Conservation (phyloP, 2,888 invertebrate species). For the Perithous albicinctus region DNA sequence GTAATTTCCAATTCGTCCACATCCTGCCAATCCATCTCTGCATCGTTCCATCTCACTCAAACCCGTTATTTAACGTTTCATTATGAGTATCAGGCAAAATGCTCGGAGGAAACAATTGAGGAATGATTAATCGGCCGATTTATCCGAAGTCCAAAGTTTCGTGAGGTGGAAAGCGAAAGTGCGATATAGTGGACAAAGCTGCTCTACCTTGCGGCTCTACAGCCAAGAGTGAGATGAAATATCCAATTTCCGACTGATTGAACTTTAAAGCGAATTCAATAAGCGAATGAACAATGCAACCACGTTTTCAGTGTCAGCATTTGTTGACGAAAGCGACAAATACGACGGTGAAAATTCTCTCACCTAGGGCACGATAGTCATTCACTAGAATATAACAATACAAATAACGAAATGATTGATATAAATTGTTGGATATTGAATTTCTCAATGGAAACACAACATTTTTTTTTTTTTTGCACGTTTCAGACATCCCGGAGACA, state of each 20-base stretch:
- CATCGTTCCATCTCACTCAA: neutral
- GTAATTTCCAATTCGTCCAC: constrained; percentile 69
- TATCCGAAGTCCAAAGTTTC: constrained; percentile 52
- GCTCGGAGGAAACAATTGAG: constrained; percentile 53
- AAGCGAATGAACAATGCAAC: constrained; percentile 20
- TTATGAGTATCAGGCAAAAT: constrained; percentile 40
- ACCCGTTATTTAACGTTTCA: constrained; percentile 30
- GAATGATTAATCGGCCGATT: constrained; percentile 64
- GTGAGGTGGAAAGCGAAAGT: neutral
- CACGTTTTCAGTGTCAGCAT: neutral
- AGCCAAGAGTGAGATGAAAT: constrained; percentile 21
- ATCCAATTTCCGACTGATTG: constrained; percentile 56
- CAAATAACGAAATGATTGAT: neutral
- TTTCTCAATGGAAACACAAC: neutral
- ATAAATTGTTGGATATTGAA: constrained; percentile 10
- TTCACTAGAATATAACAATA: neutral
- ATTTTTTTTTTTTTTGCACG: constrained; percentile 72
- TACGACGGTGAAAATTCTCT: neutral
- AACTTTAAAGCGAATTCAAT: constrained; percentile 39
- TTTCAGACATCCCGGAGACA: constrained; percentile 95
- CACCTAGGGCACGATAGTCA: neutral
- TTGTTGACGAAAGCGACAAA: neutral
- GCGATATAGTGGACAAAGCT: constrained; percentile 14
- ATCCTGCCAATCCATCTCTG: constrained; percentile 46
- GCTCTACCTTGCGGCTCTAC: neutral